Conservation (phyloP, 2,113 vertebrate species). For the Reinhardtius hippoglossoides region DNA sequence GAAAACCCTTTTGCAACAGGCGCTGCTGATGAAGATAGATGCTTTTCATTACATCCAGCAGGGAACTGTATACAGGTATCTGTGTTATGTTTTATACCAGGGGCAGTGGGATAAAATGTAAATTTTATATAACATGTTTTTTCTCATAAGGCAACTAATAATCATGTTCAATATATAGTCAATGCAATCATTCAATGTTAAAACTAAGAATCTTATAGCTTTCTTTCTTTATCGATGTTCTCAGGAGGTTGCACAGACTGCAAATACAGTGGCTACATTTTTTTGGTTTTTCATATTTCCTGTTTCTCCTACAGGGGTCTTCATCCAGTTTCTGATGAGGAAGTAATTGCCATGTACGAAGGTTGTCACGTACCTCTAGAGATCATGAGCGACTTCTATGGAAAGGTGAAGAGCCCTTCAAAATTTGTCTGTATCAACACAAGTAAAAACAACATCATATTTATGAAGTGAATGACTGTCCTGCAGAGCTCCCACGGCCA, state of each 20-base stretch:
- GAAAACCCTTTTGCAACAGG: slow-evolving; percentile 76
- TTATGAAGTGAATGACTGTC: background rate
- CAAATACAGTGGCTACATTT: background rate
- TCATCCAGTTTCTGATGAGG: slow-evolving; percentile 91
- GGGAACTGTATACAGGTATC: slow-evolving; percentile 84
- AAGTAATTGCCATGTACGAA: slow-evolving; percentile 98
- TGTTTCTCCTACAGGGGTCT: slow-evolving; percentile 85
- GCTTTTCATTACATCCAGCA: slow-evolving; percentile 98
- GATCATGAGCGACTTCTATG: slow-evolving; percentile 99
- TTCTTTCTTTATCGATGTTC: background rate
- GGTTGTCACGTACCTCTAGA: slow-evolving; percentile 95
- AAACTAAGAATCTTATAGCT: background rate
- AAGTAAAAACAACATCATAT: background rate
- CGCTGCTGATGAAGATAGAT: slow-evolving; percentile 97
- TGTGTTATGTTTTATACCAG: background rate
- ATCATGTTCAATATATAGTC: background rate
- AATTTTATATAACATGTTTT: background rate
- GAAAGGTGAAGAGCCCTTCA: slow-evolving; percentile 86
- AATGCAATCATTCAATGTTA: background rate
- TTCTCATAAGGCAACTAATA: background rate
- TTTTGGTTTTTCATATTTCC: background rate
- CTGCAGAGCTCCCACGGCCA: slow-evolving; percentile 93
- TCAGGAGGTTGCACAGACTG: background rate
- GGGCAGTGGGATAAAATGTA: background rate
- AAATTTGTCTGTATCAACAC: background rate